Base-by-base conservation (phyloP, 2,113 vertebrate genomes). In the Callipepla californica region DNA sequence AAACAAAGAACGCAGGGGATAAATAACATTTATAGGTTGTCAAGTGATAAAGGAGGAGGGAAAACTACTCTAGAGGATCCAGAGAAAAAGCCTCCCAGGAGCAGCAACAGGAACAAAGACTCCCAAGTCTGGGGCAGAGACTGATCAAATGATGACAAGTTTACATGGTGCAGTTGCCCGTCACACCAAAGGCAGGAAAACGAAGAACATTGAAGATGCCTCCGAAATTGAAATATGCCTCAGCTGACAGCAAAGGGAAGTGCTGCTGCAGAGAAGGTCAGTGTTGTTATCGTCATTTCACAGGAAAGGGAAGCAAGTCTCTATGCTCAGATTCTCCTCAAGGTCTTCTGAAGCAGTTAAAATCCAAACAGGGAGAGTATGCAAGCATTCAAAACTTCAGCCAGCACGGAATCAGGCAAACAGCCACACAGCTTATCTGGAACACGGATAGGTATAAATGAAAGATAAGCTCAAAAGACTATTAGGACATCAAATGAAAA, bases 271-370 rank as follows among this genome's bases (percentile, higher is more conserved):
- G 69, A 51, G 81, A 79, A 91, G 82, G 87, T 81, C 94, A 72
- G 80, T 42, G 68, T 73, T 76, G 48, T 59, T 76, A 67, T 48
- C 7, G 1, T 85, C 91, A 90, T 65, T 92, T 51, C 21, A 53
- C 89, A 92, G 93, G 92, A 94, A 94, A 88, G 61, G 89, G 95
- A 96, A 96, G 51, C 7, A 19, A 96, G 80, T 72, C 51, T 88
- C 76, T 68, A 91, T 34, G 68, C 87, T 84, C 88, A 88, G 87
- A 91, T 90, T 91, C 87, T 57, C 87, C 85, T 94, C 93, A 94
- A 90, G 85, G 87, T 94, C 95, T 94, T 87, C 42, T 0, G 0
- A 72, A 40, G 32, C 40, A 91, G 68, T 59, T 83, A 59, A 92
- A 87, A 93, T 74, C 61, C 77, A 88, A 91, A 55, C 15, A 83